Percentiles rank a stretch among this genome's conserved stretches.
Conservation (phyloP, 2,113 vertebrate species). For the Paramormyrops kingsleyae region DNA sequence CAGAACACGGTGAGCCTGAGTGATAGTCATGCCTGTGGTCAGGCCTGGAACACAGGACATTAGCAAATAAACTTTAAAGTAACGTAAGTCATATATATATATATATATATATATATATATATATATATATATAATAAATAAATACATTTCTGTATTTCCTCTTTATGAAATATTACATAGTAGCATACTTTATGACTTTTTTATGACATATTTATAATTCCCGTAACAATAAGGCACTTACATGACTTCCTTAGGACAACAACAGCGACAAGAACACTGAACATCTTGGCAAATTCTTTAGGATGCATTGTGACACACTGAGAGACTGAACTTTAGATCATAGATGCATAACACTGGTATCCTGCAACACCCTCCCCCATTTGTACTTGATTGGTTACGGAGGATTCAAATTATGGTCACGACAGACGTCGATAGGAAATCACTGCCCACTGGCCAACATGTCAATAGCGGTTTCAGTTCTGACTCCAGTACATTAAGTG, state of each 20-base stretch:
- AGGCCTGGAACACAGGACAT: conserved; percentile 11
- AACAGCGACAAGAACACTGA: not conserved
- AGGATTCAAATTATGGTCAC: not conserved
- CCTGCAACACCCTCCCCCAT: not conserved
- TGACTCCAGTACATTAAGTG: not conserved
- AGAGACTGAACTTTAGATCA: not conserved
- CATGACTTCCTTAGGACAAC: not conserved
- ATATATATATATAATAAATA: not conserved
- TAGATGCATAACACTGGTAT: not conserved
- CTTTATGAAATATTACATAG: not conserved
- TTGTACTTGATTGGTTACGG: not conserved
- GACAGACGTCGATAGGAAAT: not conserved
- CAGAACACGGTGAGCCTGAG: not conserved
- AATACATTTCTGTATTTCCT: not conserved
- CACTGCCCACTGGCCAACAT: not conserved
- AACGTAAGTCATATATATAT: not conserved
- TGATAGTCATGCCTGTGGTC: not conserved
- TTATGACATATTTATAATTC: not conserved
- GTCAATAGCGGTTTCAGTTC: not conserved
- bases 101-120: not conserved
- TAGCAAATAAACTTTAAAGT: not conserved
- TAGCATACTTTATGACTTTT: not conserved
- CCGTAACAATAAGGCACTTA: not conserved
- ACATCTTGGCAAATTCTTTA: not conserved
- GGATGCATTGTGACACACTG: conserved; percentile 1